These are phyloP conservation scores for Gambusia affinis DNA, from an alignment of 2,113 vertebrate genomes.

Conservation along the genomic window DNA sequence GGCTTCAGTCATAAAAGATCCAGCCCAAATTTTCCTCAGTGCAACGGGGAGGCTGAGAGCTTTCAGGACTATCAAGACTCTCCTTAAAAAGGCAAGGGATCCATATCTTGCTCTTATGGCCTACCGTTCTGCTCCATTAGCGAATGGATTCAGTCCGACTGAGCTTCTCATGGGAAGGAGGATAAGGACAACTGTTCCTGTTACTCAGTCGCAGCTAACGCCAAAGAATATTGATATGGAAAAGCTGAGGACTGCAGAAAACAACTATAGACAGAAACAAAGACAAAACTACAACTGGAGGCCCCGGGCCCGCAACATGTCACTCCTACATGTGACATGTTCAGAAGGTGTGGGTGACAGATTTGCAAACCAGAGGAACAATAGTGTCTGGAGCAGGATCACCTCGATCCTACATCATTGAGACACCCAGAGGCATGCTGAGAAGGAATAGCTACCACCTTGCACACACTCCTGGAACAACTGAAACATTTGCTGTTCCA, in stretches of 20 bases:
- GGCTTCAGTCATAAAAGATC: neutral
- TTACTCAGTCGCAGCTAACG: neutral
- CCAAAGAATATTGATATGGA: neutral
- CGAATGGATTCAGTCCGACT: neutral
- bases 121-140: neutral
- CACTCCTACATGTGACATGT: neutral
- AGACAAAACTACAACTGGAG: neutral
- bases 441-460: neutral
- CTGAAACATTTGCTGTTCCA: neutral
- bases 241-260: no score
- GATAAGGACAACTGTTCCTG: neutral
- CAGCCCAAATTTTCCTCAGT: neutral
- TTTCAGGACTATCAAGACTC: neutral
- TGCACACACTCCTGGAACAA: neutral
- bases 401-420: no score
- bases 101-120: neutral
- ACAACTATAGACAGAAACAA: no score
- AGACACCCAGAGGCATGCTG: no score
- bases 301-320: neutral
- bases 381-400: neutral
- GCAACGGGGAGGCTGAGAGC: neutral
- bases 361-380: neutral
- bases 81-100: neutral
- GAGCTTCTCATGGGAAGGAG: neutral
- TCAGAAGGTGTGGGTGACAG: neutral